phyloP scores from a whole-genome alignment of 2,888 invertebrate genomes.

The Lasioglossum zephyrum region DNA sequence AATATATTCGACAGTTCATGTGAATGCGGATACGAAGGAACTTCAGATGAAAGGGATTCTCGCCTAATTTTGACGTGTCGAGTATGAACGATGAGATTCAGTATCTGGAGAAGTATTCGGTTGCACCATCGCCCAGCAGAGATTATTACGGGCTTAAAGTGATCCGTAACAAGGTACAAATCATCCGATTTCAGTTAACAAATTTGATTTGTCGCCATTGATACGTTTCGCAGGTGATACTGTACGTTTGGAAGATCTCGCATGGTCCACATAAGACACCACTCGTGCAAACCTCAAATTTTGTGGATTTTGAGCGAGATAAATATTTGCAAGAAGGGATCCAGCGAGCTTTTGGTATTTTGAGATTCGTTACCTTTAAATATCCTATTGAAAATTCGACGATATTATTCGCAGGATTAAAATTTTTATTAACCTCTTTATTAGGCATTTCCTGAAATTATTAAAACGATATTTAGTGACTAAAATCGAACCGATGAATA shows the following conservation, averaged over 20 bases:
- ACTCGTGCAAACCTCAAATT: constrained; percentile 60
- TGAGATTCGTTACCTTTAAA: neutral
- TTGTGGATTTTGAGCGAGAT: constrained; percentile 71
- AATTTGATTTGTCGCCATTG: constrained; percentile 20
- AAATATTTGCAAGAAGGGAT: constrained; percentile 76
- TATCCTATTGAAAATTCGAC: neutral
- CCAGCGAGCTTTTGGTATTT: constrained; percentile 75
- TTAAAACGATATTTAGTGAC: neutral
- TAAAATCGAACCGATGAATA: neutral
- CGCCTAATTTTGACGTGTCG: constrained; percentile 32
- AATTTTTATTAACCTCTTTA: neutral
- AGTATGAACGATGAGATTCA: constrained; percentile 72
- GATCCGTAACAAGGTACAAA: constrained; percentile 73
- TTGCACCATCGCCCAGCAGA: constrained; percentile 80
- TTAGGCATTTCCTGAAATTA: too few relatives aligned
- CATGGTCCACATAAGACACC: constrained; percentile 79
- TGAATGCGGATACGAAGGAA: neutral
- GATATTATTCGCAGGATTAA: neutral
- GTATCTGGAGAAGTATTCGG: constrained; percentile 78
- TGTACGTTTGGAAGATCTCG: constrained; percentile 79
- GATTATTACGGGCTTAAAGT: constrained; percentile 81
- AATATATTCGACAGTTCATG: neutral
- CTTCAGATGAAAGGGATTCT: constrained; percentile 19
- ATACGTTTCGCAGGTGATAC: constrained; percentile 70
- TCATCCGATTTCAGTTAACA: neutral